Conservation (phyloP, 2,113 vertebrate genomes). For the Syrmaticus mikado region DNA sequence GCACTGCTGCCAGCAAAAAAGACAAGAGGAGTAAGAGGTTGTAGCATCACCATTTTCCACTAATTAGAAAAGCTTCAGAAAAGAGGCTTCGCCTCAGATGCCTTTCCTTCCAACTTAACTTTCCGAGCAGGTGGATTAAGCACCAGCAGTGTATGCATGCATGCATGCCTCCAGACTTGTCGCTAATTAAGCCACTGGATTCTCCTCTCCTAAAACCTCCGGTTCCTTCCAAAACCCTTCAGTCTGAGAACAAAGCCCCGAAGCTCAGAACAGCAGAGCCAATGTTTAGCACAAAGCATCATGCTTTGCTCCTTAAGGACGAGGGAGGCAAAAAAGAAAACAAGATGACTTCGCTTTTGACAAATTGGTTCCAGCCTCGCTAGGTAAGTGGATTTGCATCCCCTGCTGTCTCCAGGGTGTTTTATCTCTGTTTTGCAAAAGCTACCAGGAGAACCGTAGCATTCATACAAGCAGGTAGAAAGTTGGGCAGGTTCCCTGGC, state of each 20-base stretch:
- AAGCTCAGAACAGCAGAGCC: neutral
- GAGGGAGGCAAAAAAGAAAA: accelerated
- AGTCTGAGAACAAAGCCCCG: neutral
- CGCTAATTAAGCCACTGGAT: neutral
- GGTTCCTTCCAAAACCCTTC: neutral
- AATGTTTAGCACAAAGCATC: neutral
- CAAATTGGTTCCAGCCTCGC: neutral
- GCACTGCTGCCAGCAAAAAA: neutral
- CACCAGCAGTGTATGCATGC: neutral
- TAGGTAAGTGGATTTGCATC: neutral
- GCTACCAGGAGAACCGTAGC: accelerated
- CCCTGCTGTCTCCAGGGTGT: neutral
- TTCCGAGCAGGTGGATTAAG: neutral
- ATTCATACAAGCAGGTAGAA: neutral
- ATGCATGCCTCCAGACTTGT: neutral
- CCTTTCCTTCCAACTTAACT: neutral
- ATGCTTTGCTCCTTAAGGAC: neutral
- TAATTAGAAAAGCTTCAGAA: neutral
- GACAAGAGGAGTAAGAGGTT: neutral
- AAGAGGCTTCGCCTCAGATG: neutral
- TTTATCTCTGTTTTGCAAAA: neutral
- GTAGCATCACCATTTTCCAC: neutral
- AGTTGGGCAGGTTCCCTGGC: neutral
- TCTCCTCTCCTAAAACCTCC: neutral
- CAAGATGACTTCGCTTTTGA: neutral